Conservation (phyloP, 2,797 vertebrate species). For the Erpetoichthys calabaricus region DNA sequence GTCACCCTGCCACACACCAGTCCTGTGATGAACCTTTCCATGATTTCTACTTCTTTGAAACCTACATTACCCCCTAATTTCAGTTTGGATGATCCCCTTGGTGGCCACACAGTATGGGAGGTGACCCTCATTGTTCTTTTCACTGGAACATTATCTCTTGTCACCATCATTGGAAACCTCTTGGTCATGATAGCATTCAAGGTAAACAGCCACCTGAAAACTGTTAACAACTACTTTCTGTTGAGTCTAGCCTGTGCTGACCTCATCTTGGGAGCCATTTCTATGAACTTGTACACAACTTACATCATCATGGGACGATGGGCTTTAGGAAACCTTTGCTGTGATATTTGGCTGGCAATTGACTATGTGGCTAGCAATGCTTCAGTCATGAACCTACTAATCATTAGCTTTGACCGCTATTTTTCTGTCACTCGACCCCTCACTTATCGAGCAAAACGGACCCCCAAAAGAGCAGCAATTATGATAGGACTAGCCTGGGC, state of each 20-base stretch:
- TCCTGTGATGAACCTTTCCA: no score
- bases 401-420: conserved; percentile 65
- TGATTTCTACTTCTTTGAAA: no score
- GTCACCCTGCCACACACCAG: no score
- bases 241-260: conserved; percentile 59
- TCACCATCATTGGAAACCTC: conserved; percentile 55
- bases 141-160: conserved; percentile 46
- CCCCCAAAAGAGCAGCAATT: conserved; percentile 40
- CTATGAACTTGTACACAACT: conserved; percentile 64
- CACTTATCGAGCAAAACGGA: conserved; percentile 56
- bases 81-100: conserved; percentile 25
- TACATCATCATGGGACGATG: conserved; percentile 58
- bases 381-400: conserved; percentile 61
- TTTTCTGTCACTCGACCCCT: conserved; percentile 58
- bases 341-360: conserved; percentile 57
- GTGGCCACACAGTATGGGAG: conserved; percentile 43
- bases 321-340: conserved; percentile 49
- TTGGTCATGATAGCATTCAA: conserved; percentile 57
- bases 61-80: no score
- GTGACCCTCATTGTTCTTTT: conserved; percentile 46
- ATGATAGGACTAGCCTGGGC: conserved; percentile 55
- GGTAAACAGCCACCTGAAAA: conserved; percentile 55
- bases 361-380: conserved; percentile 65
- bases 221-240: conserved; percentile 62
- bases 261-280: conserved; percentile 53